These are phyloP conservation scores for Penaeus japonicus DNA, from an alignment of 1,140 invertebrate species.

Conservation along the genomic window DNA sequence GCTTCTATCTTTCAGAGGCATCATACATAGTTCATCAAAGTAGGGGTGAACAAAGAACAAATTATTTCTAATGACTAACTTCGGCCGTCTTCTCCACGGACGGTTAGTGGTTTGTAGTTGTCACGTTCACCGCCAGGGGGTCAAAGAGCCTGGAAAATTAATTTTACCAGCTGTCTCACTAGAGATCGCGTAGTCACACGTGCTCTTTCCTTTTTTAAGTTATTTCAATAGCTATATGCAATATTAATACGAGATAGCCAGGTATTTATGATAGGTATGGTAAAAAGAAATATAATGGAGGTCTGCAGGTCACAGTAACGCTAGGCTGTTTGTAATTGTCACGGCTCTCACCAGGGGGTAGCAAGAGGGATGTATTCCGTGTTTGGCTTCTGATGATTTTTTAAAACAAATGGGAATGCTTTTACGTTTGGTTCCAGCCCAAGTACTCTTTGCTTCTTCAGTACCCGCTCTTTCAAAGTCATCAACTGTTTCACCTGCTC, in stretches of 20 bases:
- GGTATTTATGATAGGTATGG: no score
- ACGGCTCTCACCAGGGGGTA: conserved; percentile 33
- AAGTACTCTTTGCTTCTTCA: no score
- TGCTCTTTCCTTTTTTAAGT: no score
- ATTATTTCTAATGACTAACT: conserved; percentile 44
- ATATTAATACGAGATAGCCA: no score
- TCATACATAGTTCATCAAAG: neutral
- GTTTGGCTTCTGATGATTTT: neutral
- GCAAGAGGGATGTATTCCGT: conserved; percentile 11
- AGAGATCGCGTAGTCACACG: no score
- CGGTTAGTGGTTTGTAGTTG: conserved; percentile 38
- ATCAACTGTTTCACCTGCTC: no score
- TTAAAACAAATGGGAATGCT: neutral
- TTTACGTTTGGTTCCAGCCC: neutral
- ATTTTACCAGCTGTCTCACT: neutral
- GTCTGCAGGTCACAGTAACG: neutral
- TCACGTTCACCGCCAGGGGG: conserved; percentile 30
- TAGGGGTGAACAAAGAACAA: conserved; percentile 46
- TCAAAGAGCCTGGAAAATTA: neutral
- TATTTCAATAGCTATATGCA: no score
- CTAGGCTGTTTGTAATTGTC: conserved; percentile 42
- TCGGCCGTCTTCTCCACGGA: neutral
- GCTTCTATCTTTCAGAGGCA: conserved; percentile 23
- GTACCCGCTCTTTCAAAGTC: no score
- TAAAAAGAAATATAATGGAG: neutral